A percentile compares a stretch with the other conserved stretches of the same genome.
phyloP scores from a whole-genome alignment of 2,797 vertebrate genomes.

The Hyperoplus lanceolatus region DNA sequence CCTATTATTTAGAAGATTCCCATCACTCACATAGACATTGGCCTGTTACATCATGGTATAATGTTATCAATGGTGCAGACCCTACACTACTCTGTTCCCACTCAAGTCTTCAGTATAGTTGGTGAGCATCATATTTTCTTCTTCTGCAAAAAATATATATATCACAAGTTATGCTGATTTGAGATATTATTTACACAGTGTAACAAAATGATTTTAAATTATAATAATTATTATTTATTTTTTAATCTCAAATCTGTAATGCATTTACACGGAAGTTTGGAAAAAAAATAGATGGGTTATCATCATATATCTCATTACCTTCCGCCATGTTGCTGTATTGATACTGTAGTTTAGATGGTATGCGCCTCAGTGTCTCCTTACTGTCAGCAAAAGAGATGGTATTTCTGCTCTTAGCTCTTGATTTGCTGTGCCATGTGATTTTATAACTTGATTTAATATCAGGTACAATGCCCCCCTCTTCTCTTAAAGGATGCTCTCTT shows the following conservation, averaged over 20 bases:
- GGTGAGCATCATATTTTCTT: conserved; percentile 77
- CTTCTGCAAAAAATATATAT: conserved; percentile 74
- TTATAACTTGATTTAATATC: no score
- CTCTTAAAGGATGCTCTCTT: conserved; percentile 8
- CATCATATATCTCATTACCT: conserved; percentile 6
- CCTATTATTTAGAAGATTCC: conserved; percentile 76
- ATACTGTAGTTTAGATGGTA: neutral
- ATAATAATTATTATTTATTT: conserved; percentile 12
- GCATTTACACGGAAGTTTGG: conserved; percentile 18
- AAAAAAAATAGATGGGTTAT: conserved; percentile 4
- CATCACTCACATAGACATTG: conserved; percentile 79
- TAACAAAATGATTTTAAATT: conserved; percentile 42
- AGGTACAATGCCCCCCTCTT: neutral
- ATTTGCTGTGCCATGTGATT: neutral
- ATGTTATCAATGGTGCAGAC: conserved; percentile 70
- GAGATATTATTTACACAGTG: conserved; percentile 81
- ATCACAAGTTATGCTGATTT: conserved; percentile 76
- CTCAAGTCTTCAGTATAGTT: conserved; percentile 71
- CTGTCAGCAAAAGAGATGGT: neutral
- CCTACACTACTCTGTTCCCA: conserved; percentile 72
- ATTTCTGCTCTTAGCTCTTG: neutral
- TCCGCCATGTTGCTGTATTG: neutral
- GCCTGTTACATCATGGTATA: conserved; percentile 74
- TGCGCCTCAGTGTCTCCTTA: neutral
- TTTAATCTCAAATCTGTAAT: conserved; percentile 44